These are phyloP conservation scores for Neogobius melanostomus DNA, from an alignment of 2,113 vertebrate genomes.

Conservation along the genomic window DNA sequence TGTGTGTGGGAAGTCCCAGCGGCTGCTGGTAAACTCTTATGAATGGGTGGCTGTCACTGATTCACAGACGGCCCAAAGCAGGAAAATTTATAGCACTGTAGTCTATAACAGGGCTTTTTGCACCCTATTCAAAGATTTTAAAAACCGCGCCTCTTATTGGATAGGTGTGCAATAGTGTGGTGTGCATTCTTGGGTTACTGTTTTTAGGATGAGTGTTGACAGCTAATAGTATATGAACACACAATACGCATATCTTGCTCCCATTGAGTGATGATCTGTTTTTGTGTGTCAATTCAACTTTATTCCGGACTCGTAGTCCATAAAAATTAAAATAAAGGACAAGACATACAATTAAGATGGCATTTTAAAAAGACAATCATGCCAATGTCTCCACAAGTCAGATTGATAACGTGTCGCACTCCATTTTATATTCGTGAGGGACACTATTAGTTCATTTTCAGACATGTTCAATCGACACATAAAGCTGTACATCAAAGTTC, in stretches of 20 bases:
- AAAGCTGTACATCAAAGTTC: too few relatives aligned
- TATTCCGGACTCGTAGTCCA: too few relatives aligned
- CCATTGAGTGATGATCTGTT: neutral
- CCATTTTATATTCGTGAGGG: too few relatives aligned
- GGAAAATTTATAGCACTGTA: conserved; percentile 5
- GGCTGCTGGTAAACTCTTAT: conserved; percentile 65
- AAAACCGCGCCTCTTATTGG: neutral
- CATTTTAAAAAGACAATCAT: too few relatives aligned
- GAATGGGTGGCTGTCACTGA: conserved; percentile 59
- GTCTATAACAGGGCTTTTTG: conserved; percentile 48
- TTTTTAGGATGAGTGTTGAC: neutral
- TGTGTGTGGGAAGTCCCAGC: conserved; percentile 61
- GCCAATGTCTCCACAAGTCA: too few relatives aligned
- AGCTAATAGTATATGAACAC: neutral
- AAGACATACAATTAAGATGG: too few relatives aligned
- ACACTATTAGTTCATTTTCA: too few relatives aligned
- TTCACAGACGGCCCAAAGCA: conserved; percentile 30
- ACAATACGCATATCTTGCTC: neutral
- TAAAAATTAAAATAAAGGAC: too few relatives aligned
- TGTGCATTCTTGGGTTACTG: neutral
- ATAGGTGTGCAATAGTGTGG: neutral
- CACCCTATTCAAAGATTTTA: conserved; percentile 23
- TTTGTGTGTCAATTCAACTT: too few relatives aligned
- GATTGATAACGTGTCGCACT: too few relatives aligned
- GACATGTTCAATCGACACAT: too few relatives aligned